Conservation (phyloP, 2,113 vertebrate species). For the Trogon melanurus region DNA sequence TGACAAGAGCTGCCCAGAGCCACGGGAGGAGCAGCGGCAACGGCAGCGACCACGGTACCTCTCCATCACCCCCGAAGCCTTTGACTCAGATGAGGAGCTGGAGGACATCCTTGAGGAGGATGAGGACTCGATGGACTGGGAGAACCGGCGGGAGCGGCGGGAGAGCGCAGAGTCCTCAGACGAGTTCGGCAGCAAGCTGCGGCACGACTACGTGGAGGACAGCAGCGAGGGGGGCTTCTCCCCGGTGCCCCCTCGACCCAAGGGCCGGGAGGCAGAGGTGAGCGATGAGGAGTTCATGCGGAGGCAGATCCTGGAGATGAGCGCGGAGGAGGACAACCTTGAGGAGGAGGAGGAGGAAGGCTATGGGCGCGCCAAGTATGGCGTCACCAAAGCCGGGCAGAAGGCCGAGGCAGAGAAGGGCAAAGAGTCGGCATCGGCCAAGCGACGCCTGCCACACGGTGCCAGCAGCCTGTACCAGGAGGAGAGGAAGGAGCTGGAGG, state of each 20-base stretch:
- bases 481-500: conserved; percentile 77
- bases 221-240: conserved; percentile 95
- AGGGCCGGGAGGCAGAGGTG: conserved; percentile 80
- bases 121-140: conserved; percentile 87
- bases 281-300: conserved; percentile 98
- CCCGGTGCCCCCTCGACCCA: conserved; percentile 84
- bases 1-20: conserved; percentile 67
- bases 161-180: conserved; percentile 89
- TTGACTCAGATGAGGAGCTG: conserved; percentile 91
- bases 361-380: conserved; percentile 64
- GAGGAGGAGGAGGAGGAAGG: conserved; percentile 86
- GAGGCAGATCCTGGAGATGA: conserved; percentile 97
- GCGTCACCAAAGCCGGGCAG: conserved; percentile 79
- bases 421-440: conserved; percentile 76
- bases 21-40: conserved; percentile 79
- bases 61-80: conserved; percentile 89
- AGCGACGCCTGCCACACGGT: conserved; percentile 85
- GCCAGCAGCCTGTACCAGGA: conserved; percentile 87
- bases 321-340: conserved; percentile 93
- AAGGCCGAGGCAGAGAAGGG: conserved; percentile 83
- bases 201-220: conserved; percentile 95
- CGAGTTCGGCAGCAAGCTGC: conserved; percentile 93
- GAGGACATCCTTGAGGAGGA: conserved; percentile 93
- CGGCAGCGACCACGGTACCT: conserved; percentile 90
- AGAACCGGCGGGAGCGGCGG: conserved; percentile 79